Evolutionary conservation across 2,888 invertebrate genomes (phyloP), one percentile per base, ranked within the genome.

Genomic region (Crossocerus cetratus): DNA sequence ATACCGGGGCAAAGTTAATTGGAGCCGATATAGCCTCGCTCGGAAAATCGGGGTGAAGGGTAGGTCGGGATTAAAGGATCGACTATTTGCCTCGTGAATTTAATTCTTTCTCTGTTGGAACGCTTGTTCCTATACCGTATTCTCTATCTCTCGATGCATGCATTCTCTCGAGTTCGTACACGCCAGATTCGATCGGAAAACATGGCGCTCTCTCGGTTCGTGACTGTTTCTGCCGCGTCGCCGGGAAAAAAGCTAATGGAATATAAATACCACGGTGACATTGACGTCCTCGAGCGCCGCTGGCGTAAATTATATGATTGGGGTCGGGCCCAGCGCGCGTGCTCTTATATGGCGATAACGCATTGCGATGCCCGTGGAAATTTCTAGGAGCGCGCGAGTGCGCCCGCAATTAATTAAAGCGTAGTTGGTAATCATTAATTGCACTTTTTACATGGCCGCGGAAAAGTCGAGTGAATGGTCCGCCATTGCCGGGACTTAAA

Each of bases 341-440:
- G 32, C 32, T 32, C 32, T 32, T 32, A 32, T 32, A 32, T 32
- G 32, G 32, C 32, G 11, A 58, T 55, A 14, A 14, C 14, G 21
- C 20, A 55, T 21, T 23, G 18, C 61, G 3, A 2, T 23, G 57
- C n/a, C 11, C 20, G 32, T 2, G 42, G 60, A 66, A 55, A 55
- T 62, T 65, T 75, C 69, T 61, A 32, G 8, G 64, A 43, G 66
- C 44, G 58, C 45, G 55, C 73, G 54, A 63, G 60, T 56, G 32
- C 69, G 66, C 61, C 60, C 18, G 57, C 61, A 74, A 74, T 69
- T 76, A 70, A 74, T 76, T 67, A 57, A 43, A 67, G 56, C 61
- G 55, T 54, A 45, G 32, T 55, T 66, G 49, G 55, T 59, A 49
- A 70, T 63, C 72, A 67, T 68, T 65, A 68, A 68, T 44, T 61